phyloP scores from a whole-genome alignment of 2,888 invertebrate species.

The Asteroscopus sphinx region DNA sequence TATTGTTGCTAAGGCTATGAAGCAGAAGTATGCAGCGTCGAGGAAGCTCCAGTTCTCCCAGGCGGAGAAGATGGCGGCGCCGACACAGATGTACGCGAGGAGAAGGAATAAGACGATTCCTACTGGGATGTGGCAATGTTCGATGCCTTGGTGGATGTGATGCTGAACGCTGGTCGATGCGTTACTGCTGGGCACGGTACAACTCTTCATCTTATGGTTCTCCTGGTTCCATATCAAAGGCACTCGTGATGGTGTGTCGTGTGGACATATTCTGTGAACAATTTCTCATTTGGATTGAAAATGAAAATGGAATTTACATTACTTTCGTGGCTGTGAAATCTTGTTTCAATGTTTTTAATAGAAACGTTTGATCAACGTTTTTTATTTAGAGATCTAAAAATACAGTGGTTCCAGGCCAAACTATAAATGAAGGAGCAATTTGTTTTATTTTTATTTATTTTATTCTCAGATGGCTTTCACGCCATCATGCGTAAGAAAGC shows the following conservation, averaged over 20 bases:
- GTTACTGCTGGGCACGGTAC: conserved; percentile 79
- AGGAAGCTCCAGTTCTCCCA: conserved; percentile 95
- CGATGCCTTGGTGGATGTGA: conserved; percentile 72
- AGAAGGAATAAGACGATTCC: conserved; percentile 92
- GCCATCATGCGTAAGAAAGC: too few relatives aligned
- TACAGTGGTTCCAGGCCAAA: not conserved
- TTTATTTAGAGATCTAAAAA: conserved; percentile 14
- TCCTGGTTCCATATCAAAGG: conserved; percentile 92
- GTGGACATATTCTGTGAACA: conserved; percentile 86
- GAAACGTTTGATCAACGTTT: conserved; percentile 13
- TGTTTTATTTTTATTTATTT: too few relatives aligned
- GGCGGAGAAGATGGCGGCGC: conserved; percentile 94
- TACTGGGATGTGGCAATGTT: conserved; percentile 84
- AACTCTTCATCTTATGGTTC: conserved; percentile 77
- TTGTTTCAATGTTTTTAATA: conserved; percentile 8
- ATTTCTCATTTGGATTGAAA: conserved; percentile 5
- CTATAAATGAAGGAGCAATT: not conserved
- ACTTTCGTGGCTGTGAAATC: not conserved
- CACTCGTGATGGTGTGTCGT: conserved; percentile 94
- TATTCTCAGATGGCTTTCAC: too few relatives aligned
- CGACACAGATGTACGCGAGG: conserved; percentile 93
- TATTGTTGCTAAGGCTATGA: conserved; percentile 95
- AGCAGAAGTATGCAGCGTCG: conserved; percentile 96
- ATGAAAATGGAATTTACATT: conserved; percentile 7
- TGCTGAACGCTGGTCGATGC: conserved; percentile 77